phyloP scores from a whole-genome alignment of 2,113 vertebrate genomes.

The Zapus hudsonius region DNA sequence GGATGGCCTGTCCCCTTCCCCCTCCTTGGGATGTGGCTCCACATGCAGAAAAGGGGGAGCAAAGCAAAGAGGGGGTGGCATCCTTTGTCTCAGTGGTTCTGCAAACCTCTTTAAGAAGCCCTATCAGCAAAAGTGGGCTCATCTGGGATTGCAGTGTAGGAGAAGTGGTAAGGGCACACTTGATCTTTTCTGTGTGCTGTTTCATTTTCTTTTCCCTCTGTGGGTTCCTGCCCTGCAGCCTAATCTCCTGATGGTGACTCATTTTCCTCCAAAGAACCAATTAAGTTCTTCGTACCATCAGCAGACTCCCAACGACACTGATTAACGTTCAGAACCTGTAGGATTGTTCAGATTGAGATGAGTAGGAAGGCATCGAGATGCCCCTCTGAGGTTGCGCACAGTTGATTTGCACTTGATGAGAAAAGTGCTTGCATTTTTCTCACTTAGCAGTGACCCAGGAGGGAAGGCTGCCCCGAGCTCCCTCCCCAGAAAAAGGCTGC shows the following conservation, averaged over 20 bases:
- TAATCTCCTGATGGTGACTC: constrained; percentile 64
- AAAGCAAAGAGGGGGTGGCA: neutral
- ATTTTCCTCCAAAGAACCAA: constrained; percentile 76
- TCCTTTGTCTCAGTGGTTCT: constrained; percentile 49
- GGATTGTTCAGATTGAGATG: constrained; percentile 47
- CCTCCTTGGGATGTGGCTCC: constrained; percentile 41
- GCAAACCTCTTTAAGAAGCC: constrained; percentile 47
- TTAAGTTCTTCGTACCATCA: constrained; percentile 49
- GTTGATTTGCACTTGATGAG: constrained; percentile 70
- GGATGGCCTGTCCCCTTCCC: constrained; percentile 77
- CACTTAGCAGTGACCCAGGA: neutral
- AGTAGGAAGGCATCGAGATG: neutral
- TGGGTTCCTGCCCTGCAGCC: constrained; percentile 43
- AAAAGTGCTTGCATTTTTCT: constrained; percentile 22
- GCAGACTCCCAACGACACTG: constrained; percentile 50
- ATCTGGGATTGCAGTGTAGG: neutral
- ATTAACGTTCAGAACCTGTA: constrained; percentile 64
- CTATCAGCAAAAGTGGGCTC: constrained; percentile 55
- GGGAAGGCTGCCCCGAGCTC: neutral
- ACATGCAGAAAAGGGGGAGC: constrained; percentile 55
- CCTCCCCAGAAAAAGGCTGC: neutral
- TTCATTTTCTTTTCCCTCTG: constrained; percentile 51
- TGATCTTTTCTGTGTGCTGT: neutral
- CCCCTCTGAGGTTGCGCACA: constrained; percentile 61
- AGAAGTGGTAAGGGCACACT: neutral